phyloP scores from a whole-genome alignment of 2,888 invertebrate genomes.

The Eupithecia tripunctaria region DNA sequence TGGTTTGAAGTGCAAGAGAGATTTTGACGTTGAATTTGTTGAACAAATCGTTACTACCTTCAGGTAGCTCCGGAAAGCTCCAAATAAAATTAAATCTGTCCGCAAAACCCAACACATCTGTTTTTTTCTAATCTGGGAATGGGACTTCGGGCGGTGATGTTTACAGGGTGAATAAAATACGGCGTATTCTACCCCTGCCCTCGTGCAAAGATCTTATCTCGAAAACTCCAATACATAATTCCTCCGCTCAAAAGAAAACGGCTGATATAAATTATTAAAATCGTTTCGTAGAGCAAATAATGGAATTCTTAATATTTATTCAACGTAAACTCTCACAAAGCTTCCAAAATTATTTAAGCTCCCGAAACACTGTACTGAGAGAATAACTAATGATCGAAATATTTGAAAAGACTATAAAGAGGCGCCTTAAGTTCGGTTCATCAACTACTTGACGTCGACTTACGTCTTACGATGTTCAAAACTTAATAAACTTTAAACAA shows the following conservation, averaged over 20 bases:
- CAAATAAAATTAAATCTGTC: conserved; percentile 13
- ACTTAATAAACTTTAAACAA: conserved; percentile 83
- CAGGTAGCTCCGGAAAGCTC: conserved; percentile 4
- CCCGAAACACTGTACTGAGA: conserved; percentile 42
- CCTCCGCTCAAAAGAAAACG: conserved; percentile 41
- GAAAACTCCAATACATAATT: conserved; percentile 35
- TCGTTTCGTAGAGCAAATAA: conserved; percentile 42
- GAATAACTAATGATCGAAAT: conserved; percentile 51
- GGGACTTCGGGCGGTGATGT: conserved; percentile 20
- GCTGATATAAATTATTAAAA: conserved; percentile 44
- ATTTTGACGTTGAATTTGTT: background rate
- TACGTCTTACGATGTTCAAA: conserved; percentile 75
- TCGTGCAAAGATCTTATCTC: conserved; percentile 27
- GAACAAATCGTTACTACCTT: conserved; percentile 1
- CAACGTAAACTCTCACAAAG: conserved; percentile 41
- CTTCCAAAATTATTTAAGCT: conserved; percentile 45
- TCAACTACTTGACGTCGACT: conserved; percentile 71
- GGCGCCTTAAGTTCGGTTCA: conserved; percentile 61
- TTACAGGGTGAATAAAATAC: conserved; percentile 26
- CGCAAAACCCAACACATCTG: conserved; percentile 15
- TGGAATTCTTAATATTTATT: conserved; percentile 46
- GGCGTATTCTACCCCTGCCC: conserved; percentile 17
- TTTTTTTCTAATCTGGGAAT: conserved; percentile 30
- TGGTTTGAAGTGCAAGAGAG: conserved; percentile 12
- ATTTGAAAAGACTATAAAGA: conserved; percentile 49